Percentiles rank a stretch among this genome's conserved stretches.
Evolutionary conservation across 2,113 vertebrate genomes (phyloP).

Genomic region (Melanerpes aurifrons): DNA sequence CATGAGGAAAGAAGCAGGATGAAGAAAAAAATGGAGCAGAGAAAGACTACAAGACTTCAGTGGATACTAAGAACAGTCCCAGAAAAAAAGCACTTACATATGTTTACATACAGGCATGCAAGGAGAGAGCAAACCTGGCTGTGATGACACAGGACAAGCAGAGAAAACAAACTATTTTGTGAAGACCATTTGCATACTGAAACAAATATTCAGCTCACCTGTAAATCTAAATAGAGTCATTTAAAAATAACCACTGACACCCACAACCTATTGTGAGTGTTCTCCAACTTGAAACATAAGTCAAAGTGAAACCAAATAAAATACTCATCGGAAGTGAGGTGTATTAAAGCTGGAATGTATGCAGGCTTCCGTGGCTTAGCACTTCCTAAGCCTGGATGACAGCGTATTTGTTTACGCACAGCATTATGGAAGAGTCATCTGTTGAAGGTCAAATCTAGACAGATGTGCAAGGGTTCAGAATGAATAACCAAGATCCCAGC

Average conservation of each 20-base stretch:
- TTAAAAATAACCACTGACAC: conserved; percentile 44
- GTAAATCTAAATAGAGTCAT: conserved; percentile 5
- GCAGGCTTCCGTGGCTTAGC: conserved; percentile 47
- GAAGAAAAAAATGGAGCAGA: neutral
- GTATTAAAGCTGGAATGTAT: neutral
- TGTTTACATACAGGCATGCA: neutral
- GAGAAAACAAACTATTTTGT: conserved; percentile 19
- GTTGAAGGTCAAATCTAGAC: conserved; percentile 51
- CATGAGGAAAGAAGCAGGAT: neutral
- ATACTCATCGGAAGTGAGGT: conserved; percentile 35
- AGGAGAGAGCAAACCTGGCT: neutral
- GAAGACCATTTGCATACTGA: neutral
- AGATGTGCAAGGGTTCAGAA: conserved; percentile 33
- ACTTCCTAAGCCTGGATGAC: conserved; percentile 49
- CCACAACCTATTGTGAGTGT: neutral
- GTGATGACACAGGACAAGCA: neutral
- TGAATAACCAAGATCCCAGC: neutral
- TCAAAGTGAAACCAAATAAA: conserved; percentile 47
- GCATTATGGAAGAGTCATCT: conserved; percentile 42
- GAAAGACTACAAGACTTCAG: neutral
- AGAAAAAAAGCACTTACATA: neutral
- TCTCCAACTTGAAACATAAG: conserved; percentile 19
- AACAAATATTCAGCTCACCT: conserved; percentile 31
- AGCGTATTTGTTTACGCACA: conserved; percentile 28
- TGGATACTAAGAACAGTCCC: neutral